Evolutionary conservation across 2,888 invertebrate genomes (phyloP).

Genomic region (Exephanes ischioxanthus): DNA sequence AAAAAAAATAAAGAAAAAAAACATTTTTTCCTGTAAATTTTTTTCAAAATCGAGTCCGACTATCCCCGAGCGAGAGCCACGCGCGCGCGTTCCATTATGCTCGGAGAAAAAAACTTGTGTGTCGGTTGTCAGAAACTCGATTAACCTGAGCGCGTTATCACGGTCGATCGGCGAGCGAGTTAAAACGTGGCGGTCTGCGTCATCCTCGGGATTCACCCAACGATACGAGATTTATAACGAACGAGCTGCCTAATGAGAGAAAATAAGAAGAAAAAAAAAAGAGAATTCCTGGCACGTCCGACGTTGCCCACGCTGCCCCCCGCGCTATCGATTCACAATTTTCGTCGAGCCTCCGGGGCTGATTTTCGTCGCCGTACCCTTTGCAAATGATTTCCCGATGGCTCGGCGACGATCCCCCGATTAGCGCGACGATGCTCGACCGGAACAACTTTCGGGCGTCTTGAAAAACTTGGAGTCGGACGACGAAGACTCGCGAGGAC

Average conservation of each 20-base stretch:
- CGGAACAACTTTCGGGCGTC: constrained; percentile 20
- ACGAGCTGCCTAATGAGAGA: background rate
- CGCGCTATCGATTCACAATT: constrained; percentile 79
- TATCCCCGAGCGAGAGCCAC: background rate
- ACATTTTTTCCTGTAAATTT: background rate
- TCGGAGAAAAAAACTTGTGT: background rate
- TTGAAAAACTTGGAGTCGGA: background rate
- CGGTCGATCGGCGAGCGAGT: constrained; percentile 40
- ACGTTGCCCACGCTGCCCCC: constrained; percentile 77
- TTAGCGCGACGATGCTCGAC: background rate
- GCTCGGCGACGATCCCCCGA: constrained; percentile 4
- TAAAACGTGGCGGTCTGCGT: constrained; percentile 60
- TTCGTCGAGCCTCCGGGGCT: constrained; percentile 70
- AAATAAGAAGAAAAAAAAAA: constrained; percentile 41
- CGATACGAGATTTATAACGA: constrained; percentile 4
- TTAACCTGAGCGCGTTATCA: constrained; percentile 64
- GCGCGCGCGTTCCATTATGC: constrained; percentile 5
- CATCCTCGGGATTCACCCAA: constrained; percentile 49
- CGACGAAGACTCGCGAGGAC: constrained; percentile 24
- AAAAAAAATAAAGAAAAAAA: background rate
- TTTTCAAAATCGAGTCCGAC: background rate
- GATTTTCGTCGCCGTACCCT: constrained; percentile 20
- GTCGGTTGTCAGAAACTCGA: constrained; percentile 53
- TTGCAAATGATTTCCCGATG: background rate
- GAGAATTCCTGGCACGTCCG: constrained; percentile 70